Base-by-base conservation (phyloP, 1,140 invertebrate genomes). In the Hestina assimilis region DNA sequence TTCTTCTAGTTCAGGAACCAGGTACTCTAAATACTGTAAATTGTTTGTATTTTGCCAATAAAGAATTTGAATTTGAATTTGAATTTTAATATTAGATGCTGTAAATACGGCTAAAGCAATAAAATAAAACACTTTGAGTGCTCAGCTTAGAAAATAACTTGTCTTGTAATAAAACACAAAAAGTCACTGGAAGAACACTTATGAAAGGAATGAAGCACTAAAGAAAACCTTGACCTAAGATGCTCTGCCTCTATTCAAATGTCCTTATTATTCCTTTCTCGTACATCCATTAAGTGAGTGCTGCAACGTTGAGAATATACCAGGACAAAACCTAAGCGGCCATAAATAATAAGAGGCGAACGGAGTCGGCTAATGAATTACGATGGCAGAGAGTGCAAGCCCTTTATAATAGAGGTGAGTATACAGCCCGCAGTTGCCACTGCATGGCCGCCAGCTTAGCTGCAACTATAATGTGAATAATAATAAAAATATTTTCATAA, bases 361-460 rank as follows among this genome's bases (percentile, higher is more conserved):
- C 66, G 59, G 67, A 83, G 72, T 74, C 76, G 63, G 63, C 72
- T 84, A 85, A 83, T 87, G 81, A 87, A 80, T 82, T 84, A 84
- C 74, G 79, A 79, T 74, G 71, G 66, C 68, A 59, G 42, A 56
- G 61, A 74, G 71, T 71, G 72, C 71, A 63, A 69, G 69, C 43
- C 68, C 68, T 63, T 66, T 60, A 69, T 77, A 79, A 77, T 77
- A 70, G 68, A 61, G 62, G 66, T 59, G 51, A 58, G 59, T 58
- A 35, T 43, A 43, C 51, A 50, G 45, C n/a, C 48, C 24, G 40
- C 40, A 45, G 54, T 41, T 45, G 42, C 31, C 47, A 21, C 33
- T 12, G 21, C 21, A 11, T 11, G 31, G 8, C 11, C 31, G 31
- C 31, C 8, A 14, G 46, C 29, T 20, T 3, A 24, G 17, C 23